Evolutionary conservation across 2,797 vertebrate genomes (phyloP).

Genomic region (Gymnodraco acuticeps): DNA sequence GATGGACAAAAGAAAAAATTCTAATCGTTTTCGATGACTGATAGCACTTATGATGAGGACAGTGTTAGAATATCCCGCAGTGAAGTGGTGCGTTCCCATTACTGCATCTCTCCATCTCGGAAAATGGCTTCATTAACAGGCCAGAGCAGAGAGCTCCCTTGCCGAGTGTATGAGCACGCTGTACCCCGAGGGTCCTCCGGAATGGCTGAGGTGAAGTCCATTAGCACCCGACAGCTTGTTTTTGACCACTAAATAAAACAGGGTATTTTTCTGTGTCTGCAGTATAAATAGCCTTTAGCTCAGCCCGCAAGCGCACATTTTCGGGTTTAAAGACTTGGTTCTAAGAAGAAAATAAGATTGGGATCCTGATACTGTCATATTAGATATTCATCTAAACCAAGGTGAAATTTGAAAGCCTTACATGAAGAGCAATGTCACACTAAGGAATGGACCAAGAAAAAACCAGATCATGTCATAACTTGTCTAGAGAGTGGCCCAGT

Average conservation of each 20-base stretch:
- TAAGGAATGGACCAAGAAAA: background rate
- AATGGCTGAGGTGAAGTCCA: slow-evolving; percentile 80
- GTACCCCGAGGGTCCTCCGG: slow-evolving; percentile 69
- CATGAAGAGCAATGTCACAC: slow-evolving; percentile 1
- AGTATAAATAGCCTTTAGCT: slow-evolving; percentile 67
- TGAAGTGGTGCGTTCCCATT: slow-evolving; percentile 78
- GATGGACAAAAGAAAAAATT: slow-evolving; percentile 46
- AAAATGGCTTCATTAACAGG: slow-evolving; percentile 81
- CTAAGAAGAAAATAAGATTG: slow-evolving; percentile 26
- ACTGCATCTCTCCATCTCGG: slow-evolving; percentile 73
- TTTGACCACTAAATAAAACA: slow-evolving; percentile 82
- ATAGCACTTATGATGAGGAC: slow-evolving; percentile 77
- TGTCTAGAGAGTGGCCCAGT: slow-evolving; percentile 20
- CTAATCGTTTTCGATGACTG: slow-evolving; percentile 72
- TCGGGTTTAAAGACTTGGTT: slow-evolving; percentile 1
- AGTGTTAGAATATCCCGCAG: slow-evolving; percentile 78
- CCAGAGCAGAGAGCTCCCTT: slow-evolving; percentile 68
- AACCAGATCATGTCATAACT: slow-evolving; percentile 22
- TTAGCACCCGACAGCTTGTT: slow-evolving; percentile 80
- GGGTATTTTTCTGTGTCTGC: slow-evolving; percentile 58
- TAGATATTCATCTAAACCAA: slow-evolving; percentile 12
- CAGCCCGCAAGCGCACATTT: slow-evolving; percentile 21
- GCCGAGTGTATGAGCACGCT: slow-evolving; percentile 59
- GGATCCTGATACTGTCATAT: slow-evolving; percentile 14
- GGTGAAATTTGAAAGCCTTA: slow-evolving; percentile 4